Evolutionary conservation across 2,113 vertebrate species (phyloP).

Genomic region (Eubucco bourcierii): DNA sequence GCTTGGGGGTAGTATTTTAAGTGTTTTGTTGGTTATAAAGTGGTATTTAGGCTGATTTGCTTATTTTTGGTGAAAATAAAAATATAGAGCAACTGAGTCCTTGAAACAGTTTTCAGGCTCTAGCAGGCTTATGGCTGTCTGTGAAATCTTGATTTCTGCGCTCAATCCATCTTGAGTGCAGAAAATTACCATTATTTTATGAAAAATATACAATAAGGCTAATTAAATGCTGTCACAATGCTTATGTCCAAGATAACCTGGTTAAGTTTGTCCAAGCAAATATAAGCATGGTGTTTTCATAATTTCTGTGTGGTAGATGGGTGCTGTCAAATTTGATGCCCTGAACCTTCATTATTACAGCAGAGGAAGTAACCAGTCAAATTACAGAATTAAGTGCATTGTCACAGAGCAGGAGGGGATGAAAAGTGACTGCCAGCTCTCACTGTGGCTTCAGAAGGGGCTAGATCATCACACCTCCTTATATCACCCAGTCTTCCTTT

Average conservation of each 20-base stretch:
- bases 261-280: neutral
- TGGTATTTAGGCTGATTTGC: neutral
- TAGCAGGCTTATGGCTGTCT: neutral
- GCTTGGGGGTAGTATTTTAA: neutral
- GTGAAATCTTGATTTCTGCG: neutral
- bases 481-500: neutral
- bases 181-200: neutral
- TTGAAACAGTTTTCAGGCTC: neutral
- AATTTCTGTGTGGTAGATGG: neutral
- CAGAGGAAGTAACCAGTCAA: neutral
- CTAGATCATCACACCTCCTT: neutral
- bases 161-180: neutral
- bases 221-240: neutral
- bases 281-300: neutral
- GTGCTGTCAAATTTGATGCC: neutral
- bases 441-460: neutral
- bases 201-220: neutral
- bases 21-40: neutral
- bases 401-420: neutral
- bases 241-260: neutral
- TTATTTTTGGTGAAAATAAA: neutral
- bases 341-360: neutral
- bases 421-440: neutral
- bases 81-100: neutral
- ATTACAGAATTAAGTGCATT: neutral